phyloP scores from a whole-genome alignment of 2,888 invertebrate genomes.

The Dorcus hopei region DNA sequence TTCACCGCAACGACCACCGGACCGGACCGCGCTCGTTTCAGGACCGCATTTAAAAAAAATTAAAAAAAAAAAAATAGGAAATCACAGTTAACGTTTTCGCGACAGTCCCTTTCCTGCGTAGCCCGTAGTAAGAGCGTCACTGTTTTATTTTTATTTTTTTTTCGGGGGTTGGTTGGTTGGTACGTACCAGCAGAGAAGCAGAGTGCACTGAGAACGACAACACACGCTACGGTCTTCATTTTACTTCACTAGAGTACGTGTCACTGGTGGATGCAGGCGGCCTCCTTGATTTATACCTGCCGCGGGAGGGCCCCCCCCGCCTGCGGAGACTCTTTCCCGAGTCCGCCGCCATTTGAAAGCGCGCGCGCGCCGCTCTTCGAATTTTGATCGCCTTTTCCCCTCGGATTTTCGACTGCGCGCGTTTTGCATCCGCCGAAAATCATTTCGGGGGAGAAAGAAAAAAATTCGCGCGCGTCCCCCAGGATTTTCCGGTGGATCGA shows the following conservation, averaged over 20 bases:
- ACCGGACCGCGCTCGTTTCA: no score
- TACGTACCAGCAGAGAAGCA: constrained; percentile 47
- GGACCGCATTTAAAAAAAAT: no score
- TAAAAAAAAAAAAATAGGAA: no score
- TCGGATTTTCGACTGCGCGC: no score
- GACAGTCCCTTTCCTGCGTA: no score
- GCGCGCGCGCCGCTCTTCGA: not conserved
- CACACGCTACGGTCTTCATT: constrained; percentile 48
- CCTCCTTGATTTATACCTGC: constrained; percentile 43
- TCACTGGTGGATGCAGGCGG: constrained; percentile 39
- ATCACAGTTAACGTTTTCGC: no score
- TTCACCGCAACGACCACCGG: no score
- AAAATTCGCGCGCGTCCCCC: not conserved
- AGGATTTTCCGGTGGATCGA: no score
- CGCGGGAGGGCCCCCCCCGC: constrained; percentile 25
- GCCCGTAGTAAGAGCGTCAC: no score
- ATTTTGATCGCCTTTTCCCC: not conserved
- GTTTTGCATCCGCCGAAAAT: no score
- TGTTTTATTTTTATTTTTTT: no score
- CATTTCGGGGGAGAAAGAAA: not conserved
- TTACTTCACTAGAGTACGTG: constrained; percentile 35
- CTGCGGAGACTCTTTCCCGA: constrained; percentile 8
- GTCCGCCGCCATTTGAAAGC: constrained; percentile 11
- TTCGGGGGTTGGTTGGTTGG: constrained; percentile 12
- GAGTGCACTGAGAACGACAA: constrained; percentile 48